These are phyloP conservation scores for Macropodus opercularis DNA, from an alignment of 2,797 vertebrate species.

Conservation along the genomic window DNA sequence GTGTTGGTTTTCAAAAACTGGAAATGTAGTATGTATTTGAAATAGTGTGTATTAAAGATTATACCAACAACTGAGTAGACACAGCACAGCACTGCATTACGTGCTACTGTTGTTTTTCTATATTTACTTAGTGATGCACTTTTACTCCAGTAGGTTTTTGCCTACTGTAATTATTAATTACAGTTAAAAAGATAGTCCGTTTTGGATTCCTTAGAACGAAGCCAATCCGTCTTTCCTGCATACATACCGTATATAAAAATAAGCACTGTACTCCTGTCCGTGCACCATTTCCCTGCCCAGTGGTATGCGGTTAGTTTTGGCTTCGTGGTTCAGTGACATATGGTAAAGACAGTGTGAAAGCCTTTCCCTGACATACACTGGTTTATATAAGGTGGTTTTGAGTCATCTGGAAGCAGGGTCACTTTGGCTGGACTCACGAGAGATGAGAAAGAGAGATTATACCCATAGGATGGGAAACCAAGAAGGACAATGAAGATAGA, in stretches of 20 bases:
- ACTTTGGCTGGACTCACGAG: constrained; percentile 36
- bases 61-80: not conserved
- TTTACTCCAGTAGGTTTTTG: not conserved
- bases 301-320: constrained; percentile 13
- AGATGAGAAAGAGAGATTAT: constrained; percentile 19
- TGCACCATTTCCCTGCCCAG: not conserved
- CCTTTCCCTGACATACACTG: constrained; percentile 36
- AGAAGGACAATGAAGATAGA: constrained; percentile 38
- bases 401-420: constrained; percentile 51
- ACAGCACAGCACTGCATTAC: too few relatives aligned
- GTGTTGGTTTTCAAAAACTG: too few relatives aligned
- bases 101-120: too few relatives aligned
- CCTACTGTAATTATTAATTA: not conserved
- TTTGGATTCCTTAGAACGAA: too few relatives aligned
- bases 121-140: too few relatives aligned
- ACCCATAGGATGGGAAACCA: constrained; percentile 26
- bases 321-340: constrained; percentile 33
- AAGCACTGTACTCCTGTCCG: too few relatives aligned
- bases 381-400: constrained; percentile 30
- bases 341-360: constrained; percentile 34
- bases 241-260: not conserved
- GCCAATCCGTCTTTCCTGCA: too few relatives aligned
- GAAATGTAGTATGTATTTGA: too few relatives aligned
- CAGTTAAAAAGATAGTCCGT: too few relatives aligned
- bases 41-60: not conserved